phyloP scores from a whole-genome alignment of 2,888 invertebrate genomes.

The Melanophora roralis region DNA sequence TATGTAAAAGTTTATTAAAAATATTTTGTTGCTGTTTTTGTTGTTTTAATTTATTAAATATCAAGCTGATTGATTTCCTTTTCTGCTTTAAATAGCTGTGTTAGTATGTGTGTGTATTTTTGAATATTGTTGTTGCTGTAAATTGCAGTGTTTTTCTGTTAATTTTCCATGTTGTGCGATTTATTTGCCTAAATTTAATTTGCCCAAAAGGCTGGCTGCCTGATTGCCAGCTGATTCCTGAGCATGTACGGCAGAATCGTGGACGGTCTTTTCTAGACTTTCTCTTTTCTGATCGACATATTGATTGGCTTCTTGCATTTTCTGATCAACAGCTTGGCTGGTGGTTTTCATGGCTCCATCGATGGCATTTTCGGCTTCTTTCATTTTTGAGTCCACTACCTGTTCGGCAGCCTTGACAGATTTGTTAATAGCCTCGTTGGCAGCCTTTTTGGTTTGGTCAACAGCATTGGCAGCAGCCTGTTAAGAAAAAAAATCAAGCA shows the following conservation, averaged over 20 bases:
- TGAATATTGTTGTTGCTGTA: slow-evolving; percentile 8
- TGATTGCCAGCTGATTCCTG: slow-evolving; percentile 73
- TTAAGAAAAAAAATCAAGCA: background rate
- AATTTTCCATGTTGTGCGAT: slow-evolving; percentile 6
- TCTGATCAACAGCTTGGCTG: slow-evolving; percentile 80
- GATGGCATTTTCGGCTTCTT: slow-evolving; percentile 78
- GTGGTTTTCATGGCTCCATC: slow-evolving; percentile 81
- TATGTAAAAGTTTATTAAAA: too few species aligned
- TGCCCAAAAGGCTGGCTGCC: slow-evolving; percentile 75
- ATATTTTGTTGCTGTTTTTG: slow-evolving; percentile 16
- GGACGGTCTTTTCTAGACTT: slow-evolving; percentile 73
- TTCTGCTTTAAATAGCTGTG: slow-evolving; percentile 30
- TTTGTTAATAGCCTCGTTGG: slow-evolving; percentile 78
- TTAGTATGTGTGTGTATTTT: slow-evolving; percentile 11
- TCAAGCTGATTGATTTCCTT: slow-evolving; percentile 39
- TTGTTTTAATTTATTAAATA: background rate
- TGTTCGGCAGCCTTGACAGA: slow-evolving; percentile 78
- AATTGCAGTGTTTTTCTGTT: background rate
- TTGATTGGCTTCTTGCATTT: slow-evolving; percentile 82
- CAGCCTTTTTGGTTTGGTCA: slow-evolving; percentile 78
- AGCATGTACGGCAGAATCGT: slow-evolving; percentile 72
- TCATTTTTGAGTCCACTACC: slow-evolving; percentile 78
- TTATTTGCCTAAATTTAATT: slow-evolving; percentile 73
- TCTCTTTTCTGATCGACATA: slow-evolving; percentile 81
- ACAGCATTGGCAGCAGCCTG: slow-evolving; percentile 77